These are phyloP conservation scores for Phymorhynchus buccinoides DNA, from an alignment of 1,140 invertebrate genomes.

Conservation along the genomic window DNA sequence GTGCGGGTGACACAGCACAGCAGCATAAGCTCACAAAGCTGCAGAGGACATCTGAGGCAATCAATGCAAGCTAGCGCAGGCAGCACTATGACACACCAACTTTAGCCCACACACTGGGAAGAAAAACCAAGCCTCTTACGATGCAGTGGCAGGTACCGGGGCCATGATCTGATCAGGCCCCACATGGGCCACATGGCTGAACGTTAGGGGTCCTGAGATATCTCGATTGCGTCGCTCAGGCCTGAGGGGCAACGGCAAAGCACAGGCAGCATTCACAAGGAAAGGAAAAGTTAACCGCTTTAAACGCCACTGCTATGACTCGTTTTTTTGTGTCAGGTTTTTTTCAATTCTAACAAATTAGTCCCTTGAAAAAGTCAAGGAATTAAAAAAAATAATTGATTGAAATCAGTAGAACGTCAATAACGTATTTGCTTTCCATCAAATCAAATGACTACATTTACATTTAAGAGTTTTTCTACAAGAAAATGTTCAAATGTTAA, in stretches of 20 bases:
- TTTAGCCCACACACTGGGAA: not conserved
- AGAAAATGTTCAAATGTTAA: no score
- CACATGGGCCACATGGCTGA: conserved; percentile 99
- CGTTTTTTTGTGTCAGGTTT: no score
- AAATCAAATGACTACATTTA: no score
- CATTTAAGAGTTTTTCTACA: no score
- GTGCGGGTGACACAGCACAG: no score
- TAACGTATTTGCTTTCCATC: no score
- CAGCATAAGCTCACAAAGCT: not conserved
- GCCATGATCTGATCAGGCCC: conserved; percentile 87
- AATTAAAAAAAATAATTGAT: no score
- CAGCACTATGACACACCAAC: conserved; percentile 24
- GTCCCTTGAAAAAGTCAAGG: no score
- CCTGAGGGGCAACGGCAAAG: not conserved
- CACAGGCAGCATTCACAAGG: not conserved
- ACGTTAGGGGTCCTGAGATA: conserved; percentile 98
- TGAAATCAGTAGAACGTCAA: no score
- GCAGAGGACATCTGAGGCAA: not conserved
- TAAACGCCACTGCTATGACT: no score
- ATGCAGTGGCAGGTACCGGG: conserved; percentile 44
- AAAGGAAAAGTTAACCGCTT: no score
- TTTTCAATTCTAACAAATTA: no score
- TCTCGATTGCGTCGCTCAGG: conserved; percentile 76
- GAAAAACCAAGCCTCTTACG: conserved; percentile 49
- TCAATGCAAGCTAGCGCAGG: not conserved